phyloP scores from a whole-genome alignment of 2,113 vertebrate genomes.

The Meles meles region DNA sequence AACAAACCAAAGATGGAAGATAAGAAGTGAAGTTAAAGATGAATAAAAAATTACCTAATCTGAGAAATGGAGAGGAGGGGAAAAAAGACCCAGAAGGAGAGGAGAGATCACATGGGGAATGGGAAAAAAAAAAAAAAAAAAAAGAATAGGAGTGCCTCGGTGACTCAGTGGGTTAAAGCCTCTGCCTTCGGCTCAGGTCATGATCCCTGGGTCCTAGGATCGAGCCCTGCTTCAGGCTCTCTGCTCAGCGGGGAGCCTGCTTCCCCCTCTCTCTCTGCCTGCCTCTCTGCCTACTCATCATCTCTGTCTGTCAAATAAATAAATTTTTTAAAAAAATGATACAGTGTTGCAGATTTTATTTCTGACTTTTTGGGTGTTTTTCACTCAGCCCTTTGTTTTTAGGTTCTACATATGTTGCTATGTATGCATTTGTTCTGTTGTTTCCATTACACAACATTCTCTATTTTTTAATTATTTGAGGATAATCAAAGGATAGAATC shows the following conservation, averaged over 20 bases:
- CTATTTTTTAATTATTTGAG: background rate
- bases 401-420: background rate
- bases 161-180: too few species aligned
- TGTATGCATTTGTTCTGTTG: background rate
- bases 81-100: background rate
- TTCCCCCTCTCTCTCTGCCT: too few species aligned
- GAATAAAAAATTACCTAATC: background rate
- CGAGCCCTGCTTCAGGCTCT: too few species aligned
- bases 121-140: background rate
- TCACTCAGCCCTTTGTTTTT: background rate
- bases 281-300: too few species aligned
- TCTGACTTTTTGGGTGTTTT: background rate
- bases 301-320: too few species aligned
- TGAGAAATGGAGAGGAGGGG: background rate
- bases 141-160: background rate
- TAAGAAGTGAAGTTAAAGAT: background rate
- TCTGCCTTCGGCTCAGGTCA: too few species aligned
- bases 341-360: background rate
- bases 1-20: background rate
- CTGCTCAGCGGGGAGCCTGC: too few species aligned
- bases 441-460: background rate
- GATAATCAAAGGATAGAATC: background rate
- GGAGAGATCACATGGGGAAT: background rate
- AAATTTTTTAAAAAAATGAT: too few species aligned
- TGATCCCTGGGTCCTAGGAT: too few species aligned